Evolutionary conservation across 2,113 vertebrate species (phyloP).

Genomic region (Symphodus melops): DNA sequence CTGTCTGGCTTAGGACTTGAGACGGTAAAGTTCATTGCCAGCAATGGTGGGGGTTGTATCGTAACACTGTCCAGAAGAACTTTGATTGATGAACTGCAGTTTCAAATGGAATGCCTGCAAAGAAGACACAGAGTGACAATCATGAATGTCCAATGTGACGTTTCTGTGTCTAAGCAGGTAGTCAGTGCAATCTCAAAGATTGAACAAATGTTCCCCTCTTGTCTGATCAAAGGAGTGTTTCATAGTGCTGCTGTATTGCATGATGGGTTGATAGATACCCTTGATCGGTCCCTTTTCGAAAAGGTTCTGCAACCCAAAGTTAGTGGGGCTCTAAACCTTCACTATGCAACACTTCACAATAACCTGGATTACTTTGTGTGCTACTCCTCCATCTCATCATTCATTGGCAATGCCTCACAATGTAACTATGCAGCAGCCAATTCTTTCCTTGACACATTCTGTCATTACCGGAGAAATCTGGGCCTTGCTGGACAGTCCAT

Average conservation of each 20-base stretch:
- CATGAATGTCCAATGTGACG: conserved; percentile 83
- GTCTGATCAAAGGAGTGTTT: conserved; percentile 87
- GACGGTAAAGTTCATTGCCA: conserved; percentile 87
- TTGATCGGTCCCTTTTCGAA: conserved; percentile 80
- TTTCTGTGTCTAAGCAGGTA: conserved; percentile 77
- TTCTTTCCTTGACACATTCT: conserved; percentile 88
- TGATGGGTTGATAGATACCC: conserved; percentile 82
- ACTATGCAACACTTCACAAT: conserved; percentile 81
- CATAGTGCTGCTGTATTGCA: conserved; percentile 88
- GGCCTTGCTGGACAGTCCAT: conserved; percentile 88
- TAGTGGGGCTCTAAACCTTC: conserved; percentile 87
- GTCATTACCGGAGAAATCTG: conserved; percentile 86
- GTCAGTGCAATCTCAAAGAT: conserved; percentile 78
- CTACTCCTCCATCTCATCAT: conserved; percentile 89
- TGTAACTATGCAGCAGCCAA: conserved; percentile 92
- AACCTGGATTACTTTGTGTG: conserved; percentile 91
- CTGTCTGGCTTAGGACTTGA: conserved; percentile 91
- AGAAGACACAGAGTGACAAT: conserved; percentile 70
- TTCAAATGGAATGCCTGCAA: conserved; percentile 80
- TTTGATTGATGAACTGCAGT: conserved; percentile 72
- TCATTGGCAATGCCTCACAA: conserved; percentile 87
- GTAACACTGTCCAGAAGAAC: conserved; percentile 84
- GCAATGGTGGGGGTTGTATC: conserved; percentile 84
- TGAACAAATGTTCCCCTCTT: conserved; percentile 72
- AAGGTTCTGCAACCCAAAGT: conserved; percentile 89